These are phyloP conservation scores for Nomada lathburiana DNA, from an alignment of 2,888 invertebrate species.

Conservation along the genomic window DNA sequence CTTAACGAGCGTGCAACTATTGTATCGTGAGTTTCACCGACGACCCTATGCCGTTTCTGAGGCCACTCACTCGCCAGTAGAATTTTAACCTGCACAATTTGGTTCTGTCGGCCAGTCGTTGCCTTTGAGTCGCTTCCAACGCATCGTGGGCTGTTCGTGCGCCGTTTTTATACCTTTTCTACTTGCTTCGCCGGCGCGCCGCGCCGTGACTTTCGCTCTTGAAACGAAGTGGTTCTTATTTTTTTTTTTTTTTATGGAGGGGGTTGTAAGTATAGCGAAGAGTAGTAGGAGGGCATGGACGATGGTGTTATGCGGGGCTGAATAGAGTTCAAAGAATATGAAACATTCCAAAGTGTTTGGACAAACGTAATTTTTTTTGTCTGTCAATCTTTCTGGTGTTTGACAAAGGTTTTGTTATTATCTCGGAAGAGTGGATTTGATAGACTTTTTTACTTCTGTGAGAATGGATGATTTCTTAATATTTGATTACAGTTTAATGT, in stretches of 20 bases:
- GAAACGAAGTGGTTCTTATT: background rate
- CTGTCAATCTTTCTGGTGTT: too few relatives aligned
- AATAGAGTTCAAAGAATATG: background rate
- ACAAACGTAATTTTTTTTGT: too few relatives aligned
- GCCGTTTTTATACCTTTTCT: slow-evolving; percentile 17
- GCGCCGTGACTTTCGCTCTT: slow-evolving; percentile 28
- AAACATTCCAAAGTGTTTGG: background rate
- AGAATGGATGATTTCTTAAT: too few relatives aligned
- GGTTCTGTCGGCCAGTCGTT: slow-evolving; percentile 65
- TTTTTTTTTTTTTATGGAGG: background rate
- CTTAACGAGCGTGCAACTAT: slow-evolving; percentile 39
- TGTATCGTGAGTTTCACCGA: slow-evolving; percentile 63
- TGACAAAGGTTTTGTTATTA: too few relatives aligned
- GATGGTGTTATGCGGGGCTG: background rate
- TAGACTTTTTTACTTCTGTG: too few relatives aligned
- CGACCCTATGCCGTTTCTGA: slow-evolving; percentile 64
- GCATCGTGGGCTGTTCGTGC: slow-evolving; percentile 42
- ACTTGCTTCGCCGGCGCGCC: background rate
- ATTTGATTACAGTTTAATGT: too few relatives aligned
- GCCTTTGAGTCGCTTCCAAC: slow-evolving; percentile 62
- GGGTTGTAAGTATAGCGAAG: background rate
- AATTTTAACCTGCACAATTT: slow-evolving; percentile 69
- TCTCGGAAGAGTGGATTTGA: too few relatives aligned
- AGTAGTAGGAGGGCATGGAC: background rate
- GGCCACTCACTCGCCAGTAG: slow-evolving; percentile 68